Evolutionary conservation across 1,140 invertebrate genomes (phyloP), one percentile per base, ranked within the genome.

Genomic region (Heterodera schachtii): DNA sequence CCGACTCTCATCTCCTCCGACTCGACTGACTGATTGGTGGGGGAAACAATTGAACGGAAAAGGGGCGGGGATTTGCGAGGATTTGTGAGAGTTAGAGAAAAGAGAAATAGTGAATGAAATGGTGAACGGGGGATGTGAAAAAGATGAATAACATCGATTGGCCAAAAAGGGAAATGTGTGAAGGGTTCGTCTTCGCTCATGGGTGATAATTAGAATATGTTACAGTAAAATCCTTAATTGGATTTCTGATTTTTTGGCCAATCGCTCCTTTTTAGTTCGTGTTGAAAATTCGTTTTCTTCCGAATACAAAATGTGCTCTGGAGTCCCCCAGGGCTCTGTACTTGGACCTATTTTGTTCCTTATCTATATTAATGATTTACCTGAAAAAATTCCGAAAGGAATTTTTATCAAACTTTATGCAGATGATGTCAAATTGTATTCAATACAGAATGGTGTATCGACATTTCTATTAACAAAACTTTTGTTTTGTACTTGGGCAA

Each of bases 301-400:
- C 9, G 9, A 46, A 11, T 2, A 76, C 3, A 5, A 5, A 6
- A 52, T 76, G 8, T 76, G 3, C 41, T 76, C 75, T 8, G 75
- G 75, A 7, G 75, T 76, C 6, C 75, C 75, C 47, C 75, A 76
- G 19, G 47, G 75, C 3, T 57, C 49, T 3, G 75, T 76, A 11
- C 21, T 76, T 3, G 75, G 75, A 3, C 75, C 75, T 9, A 19
- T 76, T 8, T 64, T 76, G 16, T 76, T 52, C 19, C 3, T 67
- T 3, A 76, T 76, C 19, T 76, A 8, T 52, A 76, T 76, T 52
- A 76, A 76, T 67, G 75, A 76, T 52, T 21, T 76, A 2, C 75
- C 75, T 8, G 19, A 49, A 8, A 46, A 8, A 43, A 57, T 41
- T 21, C 5, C 9, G 6, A 2, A 5, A 8, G 9, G 2, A 52